Evolutionary conservation across 2,797 vertebrate genomes (phyloP), one percentile per base, ranked within the genome.

Genomic region (Aeoliscus strigatus): DNA sequence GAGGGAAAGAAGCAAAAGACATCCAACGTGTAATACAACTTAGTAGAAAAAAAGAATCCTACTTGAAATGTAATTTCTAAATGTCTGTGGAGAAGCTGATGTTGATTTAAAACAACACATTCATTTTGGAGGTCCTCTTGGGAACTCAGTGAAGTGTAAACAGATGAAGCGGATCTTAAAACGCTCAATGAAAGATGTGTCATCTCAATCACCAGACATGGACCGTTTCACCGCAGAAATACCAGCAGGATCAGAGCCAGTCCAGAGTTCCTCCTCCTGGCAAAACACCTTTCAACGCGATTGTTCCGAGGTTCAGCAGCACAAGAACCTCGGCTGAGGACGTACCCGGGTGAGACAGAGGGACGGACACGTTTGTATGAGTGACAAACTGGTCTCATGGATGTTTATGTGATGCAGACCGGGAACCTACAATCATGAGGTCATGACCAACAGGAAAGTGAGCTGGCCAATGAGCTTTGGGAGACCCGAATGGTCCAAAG

Each of bases 391-490:
- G 25, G 42, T 26, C 42, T 70, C 28, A 63, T 36, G 4, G 10
- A 6, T 35, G 23, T 29, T 32, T 34, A 17, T 49, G 27, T 8
- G 13, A 33, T 14, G 5, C 55, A 94, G 93, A 2, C 93, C 92
- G 4, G 91, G 90, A 8, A 70, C 75, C 2, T 94, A 94, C 12
- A 0, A 14, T 8, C 14, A 32, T 1, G 39, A 83, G 0, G 52
- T 15, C 2, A 45, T 5, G 2, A 16, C 13, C 0, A 60, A 43
- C 59, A 83, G 53, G 27, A 91, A 85, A 53, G 70, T 97, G 54
- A 73, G 51, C 9, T 94, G 93, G 93, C 93, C 91, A 0, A 92
- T 91, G 89, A 80, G 78, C 49, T 97, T 95, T 45, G 88, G 92
- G 26, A 69, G 89, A n/a, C 91, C 92, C 10, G 90, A 97, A 25